A percentile compares a stretch with the other conserved stretches of the same genome.
Conservation (phyloP, 2,113 vertebrate genomes). For the Xiphophorus maculatus region DNA sequence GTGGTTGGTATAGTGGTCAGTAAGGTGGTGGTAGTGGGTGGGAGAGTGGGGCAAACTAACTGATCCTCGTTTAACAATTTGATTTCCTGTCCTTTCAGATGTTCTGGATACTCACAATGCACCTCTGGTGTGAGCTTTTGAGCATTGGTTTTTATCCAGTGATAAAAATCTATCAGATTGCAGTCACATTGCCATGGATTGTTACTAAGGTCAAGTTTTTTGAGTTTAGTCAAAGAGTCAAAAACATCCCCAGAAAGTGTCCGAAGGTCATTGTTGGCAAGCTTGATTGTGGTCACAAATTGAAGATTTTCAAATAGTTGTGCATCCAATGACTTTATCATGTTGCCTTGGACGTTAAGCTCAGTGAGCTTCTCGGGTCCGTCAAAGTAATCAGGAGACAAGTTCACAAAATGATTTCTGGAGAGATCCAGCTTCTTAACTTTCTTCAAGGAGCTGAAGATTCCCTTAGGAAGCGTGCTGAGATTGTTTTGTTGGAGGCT, state of each 20-base stretch:
- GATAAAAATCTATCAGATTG: conserved; percentile 70
- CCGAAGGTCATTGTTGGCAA: conserved; percentile 70
- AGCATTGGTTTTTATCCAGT: conserved; percentile 68
- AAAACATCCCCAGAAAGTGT: conserved; percentile 68
- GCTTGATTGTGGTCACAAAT: conserved; percentile 70
- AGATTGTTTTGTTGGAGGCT: conserved; percentile 77
- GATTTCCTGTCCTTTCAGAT: conserved; percentile 65
- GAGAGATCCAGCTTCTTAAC: conserved; percentile 78
- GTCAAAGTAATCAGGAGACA: conserved; percentile 74
- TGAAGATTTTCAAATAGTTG: conserved; percentile 68
- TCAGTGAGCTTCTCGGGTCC: conserved; percentile 75
- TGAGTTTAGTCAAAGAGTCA: conserved; percentile 66
- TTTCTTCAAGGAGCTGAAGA: conserved; percentile 75
- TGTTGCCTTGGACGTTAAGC: conserved; percentile 76
- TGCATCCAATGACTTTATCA: conserved; percentile 63
- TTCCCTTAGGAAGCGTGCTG: conserved; percentile 64
- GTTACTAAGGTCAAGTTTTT: conserved; percentile 69
- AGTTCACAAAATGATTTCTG: conserved; percentile 71
- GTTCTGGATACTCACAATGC: conserved; percentile 71
- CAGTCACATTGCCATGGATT: conserved; percentile 89
- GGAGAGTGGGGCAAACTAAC: conserved; percentile 70
- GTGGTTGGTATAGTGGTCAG: background rate
- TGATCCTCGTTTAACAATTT: conserved; percentile 55
- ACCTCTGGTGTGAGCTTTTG: conserved; percentile 54
- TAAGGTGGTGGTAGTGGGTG: conserved; percentile 21